Evolutionary conservation across 2,113 vertebrate species (phyloP), one percentile per base, ranked within the genome.

Genomic region (Cinclus mexicanus): DNA sequence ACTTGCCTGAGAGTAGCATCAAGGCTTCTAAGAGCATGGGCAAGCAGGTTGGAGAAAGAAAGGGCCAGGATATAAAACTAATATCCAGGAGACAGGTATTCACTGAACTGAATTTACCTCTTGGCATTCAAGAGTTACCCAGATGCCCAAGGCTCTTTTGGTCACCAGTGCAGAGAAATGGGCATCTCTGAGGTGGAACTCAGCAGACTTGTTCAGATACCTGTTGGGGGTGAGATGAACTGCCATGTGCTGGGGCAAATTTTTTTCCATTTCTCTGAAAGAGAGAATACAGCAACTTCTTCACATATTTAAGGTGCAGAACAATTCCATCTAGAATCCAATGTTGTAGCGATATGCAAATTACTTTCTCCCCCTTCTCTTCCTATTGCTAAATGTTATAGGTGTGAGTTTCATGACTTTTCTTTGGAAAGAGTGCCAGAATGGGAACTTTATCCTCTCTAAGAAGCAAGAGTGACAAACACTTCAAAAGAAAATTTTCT

Each of bases 401-500:
- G 63, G 46, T 80, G 28, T 55, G n/a, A 35, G 6, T 63, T 90
- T 39, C 37, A 59, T 74, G 39, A 67, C 28, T 90, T 88, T 88
- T 80, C 37, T 26, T 49, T 28, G 52, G 72, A 68, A 78, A 72
- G 14, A 68, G 46, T 52, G 90, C n/a, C 83, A 64, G 76, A 84
- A 60, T 29, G 65, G 76, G 56, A 92, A 63, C 25, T 88, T 94
- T 53, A 88, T 95, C 71, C 41, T 90, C 59, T 35, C 81, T 87
- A 79, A 81, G 83, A 92, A 90, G 72, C 49, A 71, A 55, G 52
- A 85, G 28, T 78, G 60, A 83, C 56, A 83, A 94, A 90, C 68
- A 78, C 90, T 94, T 95, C 85, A 93, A 88, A 95, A 94, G 68
- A 49, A 96, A 95, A 95, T 23, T 75, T 93, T 46, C 76, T 89